phyloP scores from a whole-genome alignment of 1,140 invertebrate genomes.

The Caenorhabditis tropicalis region DNA sequence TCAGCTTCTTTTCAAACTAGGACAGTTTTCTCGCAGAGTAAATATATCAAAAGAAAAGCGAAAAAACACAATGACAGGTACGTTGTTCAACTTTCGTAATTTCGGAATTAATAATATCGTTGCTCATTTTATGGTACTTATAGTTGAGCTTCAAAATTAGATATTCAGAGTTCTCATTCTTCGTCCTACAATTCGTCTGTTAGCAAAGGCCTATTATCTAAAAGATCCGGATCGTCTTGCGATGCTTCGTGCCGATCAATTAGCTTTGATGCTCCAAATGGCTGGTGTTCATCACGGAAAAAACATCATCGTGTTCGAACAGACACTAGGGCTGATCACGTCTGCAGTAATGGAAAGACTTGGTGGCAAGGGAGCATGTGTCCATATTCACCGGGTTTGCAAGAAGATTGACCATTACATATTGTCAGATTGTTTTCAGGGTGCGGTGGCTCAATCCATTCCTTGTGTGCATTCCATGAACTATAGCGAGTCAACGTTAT shows the following conservation, averaged over 20 bases:
- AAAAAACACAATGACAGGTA: constrained; percentile 53
- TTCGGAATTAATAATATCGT: too few species aligned
- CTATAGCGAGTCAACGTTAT: constrained; percentile 1
- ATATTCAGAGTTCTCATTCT: constrained; percentile 35
- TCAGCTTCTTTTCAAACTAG: constrained; percentile 39
- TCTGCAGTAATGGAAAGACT: constrained; percentile 44
- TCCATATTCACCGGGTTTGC: constrained; percentile 41
- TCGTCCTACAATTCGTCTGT: constrained; percentile 47
- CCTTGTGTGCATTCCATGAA: constrained; percentile 51
- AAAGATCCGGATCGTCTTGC: constrained; percentile 48
- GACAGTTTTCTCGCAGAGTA: constrained; percentile 46
- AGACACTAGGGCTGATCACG: constrained; percentile 38
- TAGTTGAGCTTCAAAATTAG: too few species aligned
- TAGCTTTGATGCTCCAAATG: constrained; percentile 47
- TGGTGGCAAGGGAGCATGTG: constrained; percentile 37
- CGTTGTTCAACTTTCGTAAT: not conserved
- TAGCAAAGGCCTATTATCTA: constrained; percentile 35
- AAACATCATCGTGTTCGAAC: constrained; percentile 46
- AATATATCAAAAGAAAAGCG: constrained; percentile 52
- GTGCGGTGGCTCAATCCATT: constrained; percentile 40
- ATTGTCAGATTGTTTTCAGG: not conserved
- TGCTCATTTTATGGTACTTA: too few species aligned
- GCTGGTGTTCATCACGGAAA: constrained; percentile 31
- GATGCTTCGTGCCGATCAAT: constrained; percentile 28
- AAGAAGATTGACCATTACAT: too few species aligned